These are phyloP conservation scores for Holcopasites calliopsidis DNA, from an alignment of 1,140 invertebrate genomes.

Conservation along the genomic window DNA sequence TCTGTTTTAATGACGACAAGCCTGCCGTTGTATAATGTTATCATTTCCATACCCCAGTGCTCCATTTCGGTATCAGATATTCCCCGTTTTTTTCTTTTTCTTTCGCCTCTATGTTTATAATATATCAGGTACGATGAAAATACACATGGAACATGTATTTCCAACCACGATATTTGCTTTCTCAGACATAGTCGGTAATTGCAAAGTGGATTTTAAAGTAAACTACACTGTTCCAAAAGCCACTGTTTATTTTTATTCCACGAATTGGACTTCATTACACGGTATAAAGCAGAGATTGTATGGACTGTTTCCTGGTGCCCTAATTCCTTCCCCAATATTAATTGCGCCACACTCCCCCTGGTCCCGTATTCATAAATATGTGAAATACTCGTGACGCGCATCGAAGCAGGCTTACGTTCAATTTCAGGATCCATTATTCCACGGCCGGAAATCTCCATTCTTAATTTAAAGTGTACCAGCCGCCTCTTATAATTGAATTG, in stretches of 20 bases:
- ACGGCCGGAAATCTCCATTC: not conserved
- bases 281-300: not conserved
- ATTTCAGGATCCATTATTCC: not conserved
- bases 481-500: not conserved
- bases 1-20: not conserved
- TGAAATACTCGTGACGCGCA: not conserved
- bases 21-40: not conserved
- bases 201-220: not conserved
- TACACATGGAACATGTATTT: not conserved
- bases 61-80: too few species aligned
- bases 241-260: not conserved
- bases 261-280: not conserved
- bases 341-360: not conserved
- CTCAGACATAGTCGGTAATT: not conserved
- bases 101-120: not conserved
- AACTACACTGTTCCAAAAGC: not conserved
- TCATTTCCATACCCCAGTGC: not conserved
- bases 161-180: not conserved
- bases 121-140: not conserved
- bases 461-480: not conserved
- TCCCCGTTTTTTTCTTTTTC: not conserved
- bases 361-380: not conserved
- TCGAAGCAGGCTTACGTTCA: not conserved
- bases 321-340: not conserved
- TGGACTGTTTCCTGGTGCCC: not conserved